Percentiles rank a stretch among this genome's conserved stretches.
These are phyloP conservation scores for Aphrocallistes beatrix DNA, from an alignment of 37 sponge, comb jelly and placozoan species.

Conservation along the genomic window DNA sequence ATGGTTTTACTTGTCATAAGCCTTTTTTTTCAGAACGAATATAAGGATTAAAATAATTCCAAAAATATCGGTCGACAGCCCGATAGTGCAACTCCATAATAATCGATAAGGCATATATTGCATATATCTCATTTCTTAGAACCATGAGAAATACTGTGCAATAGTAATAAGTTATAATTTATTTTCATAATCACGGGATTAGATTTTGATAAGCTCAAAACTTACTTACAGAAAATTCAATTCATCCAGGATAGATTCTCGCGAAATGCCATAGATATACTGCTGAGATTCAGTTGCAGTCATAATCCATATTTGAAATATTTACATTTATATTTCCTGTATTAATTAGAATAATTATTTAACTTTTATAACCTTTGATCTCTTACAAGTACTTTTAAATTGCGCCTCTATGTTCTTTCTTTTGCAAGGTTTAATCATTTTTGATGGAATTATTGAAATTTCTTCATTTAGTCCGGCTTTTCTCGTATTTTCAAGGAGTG, in stretches of 20 bases:
- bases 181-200: not conserved
- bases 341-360: not conserved
- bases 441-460: not conserved
- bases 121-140: too few species aligned
- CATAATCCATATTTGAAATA: not conserved
- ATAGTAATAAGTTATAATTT: too few species aligned
- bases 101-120: too few species aligned
- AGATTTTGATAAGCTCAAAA: not conserved
- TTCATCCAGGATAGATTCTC: not conserved
- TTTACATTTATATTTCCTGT: not conserved
- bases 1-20: too few species aligned
- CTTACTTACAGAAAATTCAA: not conserved
- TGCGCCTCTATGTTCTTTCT: not conserved
- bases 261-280: not conserved
- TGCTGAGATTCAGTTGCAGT: not conserved
- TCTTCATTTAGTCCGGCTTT: not conserved
- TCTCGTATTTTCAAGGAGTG: not conserved
- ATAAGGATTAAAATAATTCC: too few species aligned
- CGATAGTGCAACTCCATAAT: too few species aligned
- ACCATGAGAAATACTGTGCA: too few species aligned
- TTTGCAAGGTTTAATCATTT: not conserved
- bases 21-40: too few species aligned
- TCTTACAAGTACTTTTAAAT: not conserved
- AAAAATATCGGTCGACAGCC: too few species aligned
- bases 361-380: not conserved